Conservation (phyloP, 2,113 vertebrate genomes). For the Thunnus thynnus region DNA sequence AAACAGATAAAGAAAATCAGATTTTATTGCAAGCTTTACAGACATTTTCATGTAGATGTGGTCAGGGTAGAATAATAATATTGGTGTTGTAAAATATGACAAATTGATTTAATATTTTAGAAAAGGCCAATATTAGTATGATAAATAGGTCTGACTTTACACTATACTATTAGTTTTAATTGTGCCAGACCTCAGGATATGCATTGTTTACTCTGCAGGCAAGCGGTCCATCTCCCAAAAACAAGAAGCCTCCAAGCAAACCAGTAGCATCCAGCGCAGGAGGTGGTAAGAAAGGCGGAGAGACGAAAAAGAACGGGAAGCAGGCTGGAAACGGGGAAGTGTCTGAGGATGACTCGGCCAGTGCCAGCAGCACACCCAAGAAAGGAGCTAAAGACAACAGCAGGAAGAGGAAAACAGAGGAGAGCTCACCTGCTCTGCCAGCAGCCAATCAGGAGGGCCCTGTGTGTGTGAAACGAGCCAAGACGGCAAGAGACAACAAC, state of each 20-base stretch:
- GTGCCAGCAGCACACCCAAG: conserved; percentile 90
- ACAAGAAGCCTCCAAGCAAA: conserved; percentile 91
- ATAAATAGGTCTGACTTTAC: neutral
- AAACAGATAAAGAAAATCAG: neutral
- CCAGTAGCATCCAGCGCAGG: conserved; percentile 64
- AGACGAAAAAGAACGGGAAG: conserved; percentile 92
- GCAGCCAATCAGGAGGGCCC: conserved; percentile 89
- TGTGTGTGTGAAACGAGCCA: conserved; percentile 90
- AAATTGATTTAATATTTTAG: conserved; percentile 18
- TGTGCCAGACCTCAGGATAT: neutral
- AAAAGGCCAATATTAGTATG: neutral
- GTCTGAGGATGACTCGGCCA: conserved; percentile 91
- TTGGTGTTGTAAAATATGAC: conserved; percentile 3
- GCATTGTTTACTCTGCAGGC: conserved; percentile 85
- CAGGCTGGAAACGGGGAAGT: conserved; percentile 86
- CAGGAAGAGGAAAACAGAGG: conserved; percentile 92
- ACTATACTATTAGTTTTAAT: neutral
- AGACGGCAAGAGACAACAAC: conserved; percentile 91
- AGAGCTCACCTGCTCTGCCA: conserved; percentile 82
- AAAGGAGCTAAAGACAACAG: conserved; percentile 91
- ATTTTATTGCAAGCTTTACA: conserved; percentile 22
- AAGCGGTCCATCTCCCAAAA: conserved; percentile 93
- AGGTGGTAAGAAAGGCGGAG: conserved; percentile 87
- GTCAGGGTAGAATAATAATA: neutral
- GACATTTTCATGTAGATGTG: conserved; percentile 21